Evolutionary conservation across 2,797 vertebrate species (phyloP).

Genomic region (Sebastes trivittatus): DNA sequence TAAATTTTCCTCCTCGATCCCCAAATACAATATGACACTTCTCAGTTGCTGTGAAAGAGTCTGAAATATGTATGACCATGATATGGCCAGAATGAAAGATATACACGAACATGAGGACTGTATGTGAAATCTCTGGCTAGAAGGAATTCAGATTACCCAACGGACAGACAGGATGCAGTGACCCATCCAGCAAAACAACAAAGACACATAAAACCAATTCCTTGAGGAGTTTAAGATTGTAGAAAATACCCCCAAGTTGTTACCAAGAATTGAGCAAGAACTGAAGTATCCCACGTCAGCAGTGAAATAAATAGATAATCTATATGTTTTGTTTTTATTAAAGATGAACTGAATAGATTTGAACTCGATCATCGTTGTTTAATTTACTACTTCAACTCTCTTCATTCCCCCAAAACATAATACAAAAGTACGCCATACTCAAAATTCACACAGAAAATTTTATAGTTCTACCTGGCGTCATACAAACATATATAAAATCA

Average conservation of each 20-base stretch:
- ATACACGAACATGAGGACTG: background rate
- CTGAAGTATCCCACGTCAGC: background rate
- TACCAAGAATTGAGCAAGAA: background rate
- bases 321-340: background rate
- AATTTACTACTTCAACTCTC: background rate
- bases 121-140: background rate
- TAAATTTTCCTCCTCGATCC: background rate
- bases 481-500: background rate
- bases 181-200: background rate
- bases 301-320: background rate
- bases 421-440: background rate
- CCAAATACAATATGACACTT: background rate
- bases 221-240: background rate
- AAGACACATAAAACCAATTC: background rate
- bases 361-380: background rate
- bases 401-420: background rate
- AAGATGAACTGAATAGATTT: background rate
- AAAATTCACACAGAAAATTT: background rate
- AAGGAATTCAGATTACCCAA: slow-evolving; percentile 29
- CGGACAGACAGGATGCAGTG: background rate
- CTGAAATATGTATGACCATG: slow-evolving; percentile 39
- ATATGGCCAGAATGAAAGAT: background rate
- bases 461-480: background rate
- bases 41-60: background rate
- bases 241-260: background rate